Evolutionary conservation across 1,140 invertebrate genomes (phyloP), one percentile per base, ranked within the genome.

Genomic region (Euschistus heros): DNA sequence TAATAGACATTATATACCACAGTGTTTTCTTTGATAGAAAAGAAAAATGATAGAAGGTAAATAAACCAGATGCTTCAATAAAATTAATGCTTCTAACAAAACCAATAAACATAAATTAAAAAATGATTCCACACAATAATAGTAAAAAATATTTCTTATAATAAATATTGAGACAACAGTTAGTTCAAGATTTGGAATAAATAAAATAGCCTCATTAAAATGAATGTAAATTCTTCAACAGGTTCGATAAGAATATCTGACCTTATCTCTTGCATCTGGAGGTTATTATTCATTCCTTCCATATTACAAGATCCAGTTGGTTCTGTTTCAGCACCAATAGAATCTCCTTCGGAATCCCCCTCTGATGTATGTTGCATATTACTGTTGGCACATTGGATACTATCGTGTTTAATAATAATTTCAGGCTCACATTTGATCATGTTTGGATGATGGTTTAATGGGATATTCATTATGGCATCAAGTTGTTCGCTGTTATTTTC

Each of bases 391-490:
- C 22, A 18, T 15, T 64, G 47, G 7, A 18, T 50, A 13, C 44
- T 22, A 63, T 50, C 37, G 6, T 46, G 37, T 46, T 46, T 62
- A 26, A 65, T 54, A 42, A 65, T 22, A 14, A 65, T 37, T 37
- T 68, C 67, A 22, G 67, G 67, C 27, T 68, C 67, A 33, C 61
- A 63, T 65, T 68, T 68, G 14, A 66, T 55, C 14, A 46, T 30
- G 4, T 57, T 55, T n/a, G 20, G 22, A 22, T 33, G 20, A 27
- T 55, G 37, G 13, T 24, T 37, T 27, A 63, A 26, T 15, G 52
- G 37, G 7, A 62, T 57, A 24, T 20, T 47, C 13, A 67, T 64
- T 1, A 63, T 67, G 10, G 50, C 27, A 27, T 67, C 62, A 18
- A 67, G 27, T 30, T 67, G 66, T 20, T 63, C 52, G 17, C 20